Evolutionary conservation across 2,888 invertebrate species (phyloP), one percentile per base, ranked within the genome.

Genomic region (Therioaphis trifolii): DNA sequence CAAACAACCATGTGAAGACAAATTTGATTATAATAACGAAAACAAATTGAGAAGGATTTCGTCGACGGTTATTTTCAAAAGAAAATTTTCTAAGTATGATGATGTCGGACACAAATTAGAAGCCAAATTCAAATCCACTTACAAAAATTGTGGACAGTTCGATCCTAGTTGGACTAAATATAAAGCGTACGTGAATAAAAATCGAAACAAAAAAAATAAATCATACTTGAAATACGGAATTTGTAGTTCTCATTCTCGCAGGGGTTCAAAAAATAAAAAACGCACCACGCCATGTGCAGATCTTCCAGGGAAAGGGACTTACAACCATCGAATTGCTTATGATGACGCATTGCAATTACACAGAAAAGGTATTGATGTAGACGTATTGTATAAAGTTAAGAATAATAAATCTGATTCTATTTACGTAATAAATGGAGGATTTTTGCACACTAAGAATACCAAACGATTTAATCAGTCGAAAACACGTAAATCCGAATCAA

Each of bases 371-470:
- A 29, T 55, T 35, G 71, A 71, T 0, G 58, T 71, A 27, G 71
- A 71, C 27, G 69, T 80, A 14, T 29, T 80, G 12, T 80, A 80
- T 21, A 80, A 80, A 80, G 79, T 80, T 14, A 80, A 80, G 29
- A 80, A n/a, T n/a, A n/a, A 69, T 43, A 80, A 71, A 71, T 40
- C 43, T 18, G 71, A 80, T 15, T 80, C 79, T 21, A 71, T 69
- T 35, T 80, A 80, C 46, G 69, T 71, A 4, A 71, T 80, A 71
- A 80, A 80, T 18, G 79, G 79, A 35, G 55, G 69, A 40, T 78
- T 78, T 71, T 4, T 49, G 49, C 29, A n/a, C 14, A 29, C 40
- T 2, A 61, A 27, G 18, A 46, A 46, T 15, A 43, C 24, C n/a
- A n/a, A n/a, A 35, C 52, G 52, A 21, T 5, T 5, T 29, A 72